phyloP scores from a whole-genome alignment of 2,113 vertebrate genomes.

The Aldabrachelys gigantea region DNA sequence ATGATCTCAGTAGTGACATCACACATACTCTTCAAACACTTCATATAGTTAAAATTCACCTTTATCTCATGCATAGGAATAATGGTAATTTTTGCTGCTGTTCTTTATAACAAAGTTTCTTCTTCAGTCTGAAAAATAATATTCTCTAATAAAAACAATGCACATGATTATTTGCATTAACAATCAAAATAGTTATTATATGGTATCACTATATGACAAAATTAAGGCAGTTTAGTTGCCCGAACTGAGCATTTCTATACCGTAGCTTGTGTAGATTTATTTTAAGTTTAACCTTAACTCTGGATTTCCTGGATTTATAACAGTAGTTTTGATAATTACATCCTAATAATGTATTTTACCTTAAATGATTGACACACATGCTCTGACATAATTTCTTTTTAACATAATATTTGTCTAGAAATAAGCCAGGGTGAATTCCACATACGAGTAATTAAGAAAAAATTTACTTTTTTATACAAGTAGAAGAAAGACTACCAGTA shows the following conservation, averaged over 20 bases:
- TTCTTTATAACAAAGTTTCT: neutral
- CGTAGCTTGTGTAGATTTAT: neutral
- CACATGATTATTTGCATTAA: neutral
- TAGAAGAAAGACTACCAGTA: conserved; percentile 36
- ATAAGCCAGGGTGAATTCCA: neutral
- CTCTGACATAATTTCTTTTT: neutral
- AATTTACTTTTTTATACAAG: neutral
- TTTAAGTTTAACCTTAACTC: conserved; percentile 6
- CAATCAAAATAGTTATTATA: conserved; percentile 21
- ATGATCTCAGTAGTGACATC: neutral
- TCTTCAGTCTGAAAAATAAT: conserved; percentile 8
- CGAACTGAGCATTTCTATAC: neutral
- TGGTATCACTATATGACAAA: neutral
- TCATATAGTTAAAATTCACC: neutral
- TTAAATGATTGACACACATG: neutral
- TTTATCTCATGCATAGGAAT: neutral
- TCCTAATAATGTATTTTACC: conserved; percentile 7
- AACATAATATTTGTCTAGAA: neutral
- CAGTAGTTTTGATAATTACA: neutral
- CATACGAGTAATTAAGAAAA: neutral
- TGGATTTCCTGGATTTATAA: neutral
- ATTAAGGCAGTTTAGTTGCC: neutral
- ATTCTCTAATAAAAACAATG: neutral
- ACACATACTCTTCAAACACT: neutral
- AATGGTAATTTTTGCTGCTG: neutral